Evolutionary conservation across 2,113 vertebrate genomes (phyloP).

Genomic region (Phrynosoma blainvillii): DNA sequence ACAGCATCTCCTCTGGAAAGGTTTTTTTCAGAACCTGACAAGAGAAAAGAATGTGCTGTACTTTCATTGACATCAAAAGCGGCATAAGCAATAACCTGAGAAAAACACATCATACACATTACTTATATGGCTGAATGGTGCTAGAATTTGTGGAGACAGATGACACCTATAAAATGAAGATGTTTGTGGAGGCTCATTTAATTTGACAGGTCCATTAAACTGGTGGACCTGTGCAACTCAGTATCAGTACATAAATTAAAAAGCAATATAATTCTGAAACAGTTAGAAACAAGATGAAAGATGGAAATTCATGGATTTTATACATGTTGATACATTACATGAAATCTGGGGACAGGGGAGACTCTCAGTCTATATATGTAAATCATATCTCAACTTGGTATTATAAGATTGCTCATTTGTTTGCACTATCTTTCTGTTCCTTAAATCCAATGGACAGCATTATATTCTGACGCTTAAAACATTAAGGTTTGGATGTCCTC

Average conservation of each 20-base stretch:
- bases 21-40: neutral
- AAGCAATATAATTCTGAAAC: neutral
- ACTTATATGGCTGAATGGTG: conserved; percentile 14
- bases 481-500: neutral
- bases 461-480: neutral
- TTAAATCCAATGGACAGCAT: neutral
- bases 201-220: conserved; percentile 35
- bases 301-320: neutral
- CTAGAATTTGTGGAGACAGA: conserved; percentile 50
- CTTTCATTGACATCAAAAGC: neutral
- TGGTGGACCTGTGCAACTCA: neutral
- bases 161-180: conserved; percentile 15
- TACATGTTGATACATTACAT: neutral
- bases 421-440: neutral
- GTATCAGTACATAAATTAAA: neutral
- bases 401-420: neutral
- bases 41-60: neutral
- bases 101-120: conserved; percentile 11
- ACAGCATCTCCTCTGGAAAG: rapidly evolving
- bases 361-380: neutral
- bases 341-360: no score
- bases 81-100: neutral
- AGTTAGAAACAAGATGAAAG: neutral
- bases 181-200: conserved; percentile 35
- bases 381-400: neutral